Evolutionary conservation across 2,113 vertebrate genomes (phyloP).

Genomic region (Bucco capensis): DNA sequence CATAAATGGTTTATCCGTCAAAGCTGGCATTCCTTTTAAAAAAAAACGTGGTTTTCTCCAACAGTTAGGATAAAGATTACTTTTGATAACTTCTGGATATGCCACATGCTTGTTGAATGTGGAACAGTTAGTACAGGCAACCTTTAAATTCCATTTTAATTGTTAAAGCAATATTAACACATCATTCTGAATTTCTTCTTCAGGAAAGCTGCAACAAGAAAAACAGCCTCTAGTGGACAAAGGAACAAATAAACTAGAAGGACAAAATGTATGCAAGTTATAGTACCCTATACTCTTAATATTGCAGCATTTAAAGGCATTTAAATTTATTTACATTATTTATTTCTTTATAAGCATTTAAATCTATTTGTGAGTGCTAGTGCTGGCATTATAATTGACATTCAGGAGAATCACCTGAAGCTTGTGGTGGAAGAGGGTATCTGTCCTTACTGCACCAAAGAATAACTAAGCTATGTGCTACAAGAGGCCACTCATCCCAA

Average conservation of each 20-base stretch:
- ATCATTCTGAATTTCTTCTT: background rate
- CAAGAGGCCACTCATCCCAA: background rate
- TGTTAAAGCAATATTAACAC: background rate
- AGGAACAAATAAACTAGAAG: background rate
- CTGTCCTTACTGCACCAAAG: background rate
- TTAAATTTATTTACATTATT: no score
- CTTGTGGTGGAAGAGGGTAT: background rate
- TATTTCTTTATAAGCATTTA: no score
- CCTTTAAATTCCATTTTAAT: background rate
- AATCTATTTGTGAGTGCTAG: background rate
- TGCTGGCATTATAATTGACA: background rate
- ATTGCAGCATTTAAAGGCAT: background rate
- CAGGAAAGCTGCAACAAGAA: slow-evolving; percentile 74
- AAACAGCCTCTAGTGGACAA: slow-evolving; percentile 5
- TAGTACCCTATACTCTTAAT: background rate
- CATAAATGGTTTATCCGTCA: background rate
- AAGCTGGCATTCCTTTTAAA: background rate
- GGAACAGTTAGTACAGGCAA: background rate
- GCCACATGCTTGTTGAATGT: background rate
- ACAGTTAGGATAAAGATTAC: background rate
- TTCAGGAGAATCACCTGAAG: background rate
- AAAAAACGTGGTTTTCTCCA: background rate
- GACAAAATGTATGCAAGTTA: background rate
- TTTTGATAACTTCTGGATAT: background rate
- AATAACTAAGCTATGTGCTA: background rate